Evolutionary conservation across 2,888 invertebrate genomes (phyloP).

Genomic region (Tenthredo livida): DNA sequence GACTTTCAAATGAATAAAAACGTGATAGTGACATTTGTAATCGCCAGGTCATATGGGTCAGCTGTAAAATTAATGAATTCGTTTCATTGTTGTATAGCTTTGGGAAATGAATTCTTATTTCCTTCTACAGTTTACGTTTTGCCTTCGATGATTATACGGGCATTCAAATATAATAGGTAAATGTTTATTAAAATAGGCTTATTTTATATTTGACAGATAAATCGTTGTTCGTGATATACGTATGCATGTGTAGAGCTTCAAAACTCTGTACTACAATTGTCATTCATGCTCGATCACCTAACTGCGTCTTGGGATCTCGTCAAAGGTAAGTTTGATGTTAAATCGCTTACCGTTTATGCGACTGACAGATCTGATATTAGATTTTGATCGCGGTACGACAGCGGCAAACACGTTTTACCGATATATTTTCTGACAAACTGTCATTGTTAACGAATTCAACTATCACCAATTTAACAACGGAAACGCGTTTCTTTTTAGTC

Average conservation of each 20-base stretch:
- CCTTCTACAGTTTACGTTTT: neutral
- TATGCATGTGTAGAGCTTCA: neutral
- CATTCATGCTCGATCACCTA: neutral
- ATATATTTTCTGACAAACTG: constrained; percentile 22
- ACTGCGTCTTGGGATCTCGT: neutral
- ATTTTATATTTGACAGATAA: neutral
- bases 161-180: neutral
- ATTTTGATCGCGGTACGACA: constrained; percentile 23
- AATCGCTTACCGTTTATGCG: constrained; percentile 25
- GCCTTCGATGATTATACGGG: neutral
- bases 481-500: neutral
- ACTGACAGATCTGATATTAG: constrained; percentile 27
- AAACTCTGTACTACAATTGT: neutral
- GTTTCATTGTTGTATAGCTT: neutral
- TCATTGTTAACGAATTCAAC: constrained; percentile 2
- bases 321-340: neutral
- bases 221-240: neutral
- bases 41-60: constrained; percentile 23
- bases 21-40: constrained; percentile 11
- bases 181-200: neutral
- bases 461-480: constrained; percentile 18
- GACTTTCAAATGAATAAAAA: neutral
- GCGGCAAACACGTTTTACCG: neutral
- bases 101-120: neutral
- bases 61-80: constrained; percentile 3